Evolutionary conservation across 2,797 vertebrate genomes (phyloP).

Genomic region (Ara ararauna): DNA sequence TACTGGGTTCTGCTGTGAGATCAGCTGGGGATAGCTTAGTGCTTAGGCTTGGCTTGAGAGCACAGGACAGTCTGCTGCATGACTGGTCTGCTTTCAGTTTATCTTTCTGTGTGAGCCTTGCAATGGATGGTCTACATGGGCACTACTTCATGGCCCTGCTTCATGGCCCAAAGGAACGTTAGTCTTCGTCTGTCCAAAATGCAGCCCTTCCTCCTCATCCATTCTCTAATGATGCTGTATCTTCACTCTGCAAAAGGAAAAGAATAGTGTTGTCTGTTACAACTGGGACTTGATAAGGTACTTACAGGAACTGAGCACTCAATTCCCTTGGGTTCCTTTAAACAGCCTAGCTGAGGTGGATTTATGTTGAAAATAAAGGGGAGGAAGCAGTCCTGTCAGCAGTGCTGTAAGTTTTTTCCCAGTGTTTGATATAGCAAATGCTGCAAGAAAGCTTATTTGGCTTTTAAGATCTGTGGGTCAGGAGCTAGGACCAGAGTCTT

Average conservation of each 20-base stretch:
- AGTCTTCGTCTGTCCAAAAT: background rate
- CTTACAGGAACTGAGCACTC: conserved; percentile 12
- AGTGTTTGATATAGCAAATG: background rate
- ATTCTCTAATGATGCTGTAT: background rate
- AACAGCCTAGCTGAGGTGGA: background rate
- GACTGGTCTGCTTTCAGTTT: background rate
- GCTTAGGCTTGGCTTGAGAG: background rate
- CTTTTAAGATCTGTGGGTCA: background rate
- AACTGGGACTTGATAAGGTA: background rate
- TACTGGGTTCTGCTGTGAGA: background rate
- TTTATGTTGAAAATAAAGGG: conserved; percentile 12
- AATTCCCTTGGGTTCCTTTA: conserved; percentile 15
- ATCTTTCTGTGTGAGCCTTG: background rate
- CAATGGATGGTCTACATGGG: background rate
- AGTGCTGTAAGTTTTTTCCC: background rate
- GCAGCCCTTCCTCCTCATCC: background rate
- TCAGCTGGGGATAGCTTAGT: background rate
- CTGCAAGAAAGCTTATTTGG: background rate
- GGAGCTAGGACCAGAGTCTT: background rate
- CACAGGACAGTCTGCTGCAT: accelerated
- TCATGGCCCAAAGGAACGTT: background rate
- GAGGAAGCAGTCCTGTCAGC: background rate
- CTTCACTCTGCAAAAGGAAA: background rate
- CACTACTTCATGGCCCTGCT: accelerated
- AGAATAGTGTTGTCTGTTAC: background rate